phyloP scores from a whole-genome alignment of 2,888 invertebrate genomes.

The Digitonthophagus gazella region DNA sequence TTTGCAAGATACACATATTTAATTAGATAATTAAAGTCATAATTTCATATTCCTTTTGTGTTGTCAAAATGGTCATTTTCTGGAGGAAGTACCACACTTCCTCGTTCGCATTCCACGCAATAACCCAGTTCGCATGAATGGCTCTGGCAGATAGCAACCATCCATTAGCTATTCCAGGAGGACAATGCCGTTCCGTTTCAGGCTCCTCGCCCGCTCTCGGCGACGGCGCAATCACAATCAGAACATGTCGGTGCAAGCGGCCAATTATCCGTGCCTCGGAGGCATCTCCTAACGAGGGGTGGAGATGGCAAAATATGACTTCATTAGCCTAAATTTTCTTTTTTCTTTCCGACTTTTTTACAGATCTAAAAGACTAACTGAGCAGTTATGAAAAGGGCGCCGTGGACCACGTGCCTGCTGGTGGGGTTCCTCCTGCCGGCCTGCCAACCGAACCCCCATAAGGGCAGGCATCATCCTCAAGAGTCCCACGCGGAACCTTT shows the following conservation, averaged over 20 bases:
- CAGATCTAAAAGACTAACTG: slow-evolving; percentile 3
- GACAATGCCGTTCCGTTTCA: not conserved
- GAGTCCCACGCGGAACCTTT: slow-evolving; percentile 47
- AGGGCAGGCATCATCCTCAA: slow-evolving; percentile 47
- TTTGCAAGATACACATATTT: no score
- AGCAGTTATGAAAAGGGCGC: slow-evolving; percentile 39
- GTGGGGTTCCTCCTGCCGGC: slow-evolving; percentile 43
- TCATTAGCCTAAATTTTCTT: not conserved
- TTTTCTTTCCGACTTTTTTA: not conserved
- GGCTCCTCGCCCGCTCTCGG: not conserved
- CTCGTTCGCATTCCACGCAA: not conserved
- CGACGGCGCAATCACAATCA: not conserved
- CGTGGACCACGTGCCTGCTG: slow-evolving; percentile 44
- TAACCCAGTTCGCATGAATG: not conserved
- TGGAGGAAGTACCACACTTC: not conserved
- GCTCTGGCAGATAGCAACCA: not conserved
- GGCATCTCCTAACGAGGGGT: not conserved
- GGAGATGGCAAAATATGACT: not conserved
- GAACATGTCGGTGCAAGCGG: not conserved
- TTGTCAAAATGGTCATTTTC: not conserved
- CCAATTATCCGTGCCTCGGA: not conserved
- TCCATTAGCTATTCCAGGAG: not conserved
- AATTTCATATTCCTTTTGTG: not conserved
- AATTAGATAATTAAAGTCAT: not conserved
- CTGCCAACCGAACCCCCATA: slow-evolving; percentile 44